Percentiles rank a stretch among this genome's conserved stretches.
Conservation (phyloP, 1,140 invertebrate genomes). For the Philopotamus ludificatus region DNA sequence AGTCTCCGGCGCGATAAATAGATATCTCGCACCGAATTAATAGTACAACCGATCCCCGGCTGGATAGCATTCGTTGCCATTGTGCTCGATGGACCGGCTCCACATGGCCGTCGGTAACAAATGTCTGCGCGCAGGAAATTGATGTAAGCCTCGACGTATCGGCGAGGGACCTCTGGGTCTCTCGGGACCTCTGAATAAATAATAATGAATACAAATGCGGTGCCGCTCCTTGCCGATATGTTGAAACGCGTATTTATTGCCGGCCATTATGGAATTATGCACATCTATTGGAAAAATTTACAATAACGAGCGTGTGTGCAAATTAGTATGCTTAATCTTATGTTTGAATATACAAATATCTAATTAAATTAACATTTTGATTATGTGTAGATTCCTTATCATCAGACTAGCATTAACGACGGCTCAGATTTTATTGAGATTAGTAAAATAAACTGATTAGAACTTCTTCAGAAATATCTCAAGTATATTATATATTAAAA, state of each 20-base stretch:
- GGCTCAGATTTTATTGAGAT: too few relatives aligned
- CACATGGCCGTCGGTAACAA: conserved; percentile 26
- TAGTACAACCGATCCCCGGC: not conserved
- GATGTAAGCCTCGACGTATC: conserved; percentile 26
- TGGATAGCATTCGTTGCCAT: not conserved
- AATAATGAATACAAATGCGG: not conserved
- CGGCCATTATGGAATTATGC: not conserved
- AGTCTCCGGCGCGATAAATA: too few relatives aligned
- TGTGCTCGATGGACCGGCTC: conserved; percentile 19
- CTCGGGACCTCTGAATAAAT: not conserved
- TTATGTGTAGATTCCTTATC: too few relatives aligned
- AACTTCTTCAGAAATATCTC: too few relatives aligned
- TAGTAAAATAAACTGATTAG: too few relatives aligned
- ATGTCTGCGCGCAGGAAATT: conserved; percentile 23
- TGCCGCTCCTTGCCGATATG: not conserved
- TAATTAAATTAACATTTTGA: too few relatives aligned
- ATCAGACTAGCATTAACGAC: too few relatives aligned
- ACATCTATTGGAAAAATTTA: not conserved
- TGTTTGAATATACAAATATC: too few relatives aligned
- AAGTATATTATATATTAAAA: too few relatives aligned
- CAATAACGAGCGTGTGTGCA: not conserved
- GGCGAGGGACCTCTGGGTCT: conserved; percentile 19
- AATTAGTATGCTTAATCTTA: too few relatives aligned
- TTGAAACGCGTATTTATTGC: not conserved
- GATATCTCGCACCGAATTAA: too few relatives aligned